phyloP scores from a whole-genome alignment of 2,888 invertebrate genomes.

The Bruchidius siliquastri region DNA sequence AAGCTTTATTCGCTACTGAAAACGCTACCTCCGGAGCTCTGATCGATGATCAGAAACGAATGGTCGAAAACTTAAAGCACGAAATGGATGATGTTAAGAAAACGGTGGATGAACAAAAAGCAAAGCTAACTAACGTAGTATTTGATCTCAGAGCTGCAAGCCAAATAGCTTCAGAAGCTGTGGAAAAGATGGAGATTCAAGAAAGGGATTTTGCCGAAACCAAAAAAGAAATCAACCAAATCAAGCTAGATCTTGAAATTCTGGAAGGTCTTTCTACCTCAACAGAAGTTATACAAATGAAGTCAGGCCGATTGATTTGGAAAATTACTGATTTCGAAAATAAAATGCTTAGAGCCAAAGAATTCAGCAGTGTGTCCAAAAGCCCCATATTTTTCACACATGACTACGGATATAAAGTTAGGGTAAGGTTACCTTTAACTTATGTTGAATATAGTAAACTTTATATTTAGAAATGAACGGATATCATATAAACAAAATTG shows the following conservation, averaged over 20 bases:
- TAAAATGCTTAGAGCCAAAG: conserved; percentile 64
- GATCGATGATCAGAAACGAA: conserved; percentile 43
- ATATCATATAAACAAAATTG: no score
- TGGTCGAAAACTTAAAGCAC: conserved; percentile 32
- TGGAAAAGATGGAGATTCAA: conserved; percentile 51
- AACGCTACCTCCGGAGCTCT: conserved; percentile 40
- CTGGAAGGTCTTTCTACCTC: conserved; percentile 40
- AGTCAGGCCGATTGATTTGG: conserved; percentile 52
- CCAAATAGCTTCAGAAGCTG: conserved; percentile 50
- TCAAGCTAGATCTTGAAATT: conserved; percentile 48
- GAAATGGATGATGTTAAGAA: conserved; percentile 30
- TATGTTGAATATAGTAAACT: no score
- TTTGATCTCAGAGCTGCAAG: conserved; percentile 51
- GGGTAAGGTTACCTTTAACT: conserved; percentile 46
- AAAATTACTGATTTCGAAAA: conserved; percentile 61
- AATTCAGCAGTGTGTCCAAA: conserved; percentile 57
- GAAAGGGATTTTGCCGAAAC: conserved; percentile 44
- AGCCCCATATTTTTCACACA: conserved; percentile 67
- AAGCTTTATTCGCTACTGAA: conserved; percentile 42
- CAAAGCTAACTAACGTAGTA: conserved; percentile 48
- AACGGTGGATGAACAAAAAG: conserved; percentile 43
- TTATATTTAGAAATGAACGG: no score
- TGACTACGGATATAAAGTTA: conserved; percentile 69
- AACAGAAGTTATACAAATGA: conserved; percentile 12
- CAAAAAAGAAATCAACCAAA: conserved; percentile 45